Conservation (phyloP, 2,888 invertebrate genomes). For the Drosophila cognata region DNA sequence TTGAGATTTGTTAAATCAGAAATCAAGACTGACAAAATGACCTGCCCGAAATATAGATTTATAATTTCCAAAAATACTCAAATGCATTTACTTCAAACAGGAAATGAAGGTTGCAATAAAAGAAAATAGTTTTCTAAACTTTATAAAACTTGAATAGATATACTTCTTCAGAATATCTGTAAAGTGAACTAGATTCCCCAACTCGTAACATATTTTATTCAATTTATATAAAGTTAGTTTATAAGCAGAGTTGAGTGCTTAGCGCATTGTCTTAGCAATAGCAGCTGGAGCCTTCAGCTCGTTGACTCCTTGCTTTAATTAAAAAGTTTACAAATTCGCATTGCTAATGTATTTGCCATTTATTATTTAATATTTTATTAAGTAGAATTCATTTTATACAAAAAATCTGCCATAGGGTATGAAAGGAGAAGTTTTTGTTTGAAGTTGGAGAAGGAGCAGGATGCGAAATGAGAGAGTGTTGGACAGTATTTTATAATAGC, state of each 20-base stretch:
- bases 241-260: background rate
- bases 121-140: background rate
- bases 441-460: background rate
- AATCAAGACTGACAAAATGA: background rate
- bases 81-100: background rate
- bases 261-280: background rate
- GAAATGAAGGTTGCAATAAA: background rate
- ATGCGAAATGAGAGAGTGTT: background rate
- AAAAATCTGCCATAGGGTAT: background rate
- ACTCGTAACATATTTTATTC: background rate
- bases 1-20: background rate
- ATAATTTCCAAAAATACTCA: background rate
- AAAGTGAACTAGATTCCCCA: background rate
- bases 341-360: background rate
- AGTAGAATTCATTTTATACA: background rate
- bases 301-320: background rate
- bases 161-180: background rate
- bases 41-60: background rate
- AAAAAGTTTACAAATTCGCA: background rate
- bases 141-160: background rate
- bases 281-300: background rate
- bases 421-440: background rate
- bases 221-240: background rate
- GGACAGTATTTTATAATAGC: background rate
- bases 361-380: background rate